Percentiles rank a stretch among this genome's conserved stretches.
phyloP scores from a whole-genome alignment of 2,113 vertebrate species.

The Cheirogaleus medius region DNA sequence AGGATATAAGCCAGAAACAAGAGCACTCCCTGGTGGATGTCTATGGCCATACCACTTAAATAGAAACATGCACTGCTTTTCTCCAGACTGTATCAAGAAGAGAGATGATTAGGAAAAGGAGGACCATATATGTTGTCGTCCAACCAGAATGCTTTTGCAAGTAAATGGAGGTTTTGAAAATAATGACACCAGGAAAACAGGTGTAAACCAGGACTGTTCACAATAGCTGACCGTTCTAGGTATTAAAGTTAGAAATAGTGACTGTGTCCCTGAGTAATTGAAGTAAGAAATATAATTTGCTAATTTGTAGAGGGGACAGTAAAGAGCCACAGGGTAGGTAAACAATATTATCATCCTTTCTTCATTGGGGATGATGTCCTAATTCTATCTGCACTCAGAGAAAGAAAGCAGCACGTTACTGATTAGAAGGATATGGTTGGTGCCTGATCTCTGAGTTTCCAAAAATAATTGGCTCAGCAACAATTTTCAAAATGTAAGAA shows the following conservation, averaged over 20 bases:
- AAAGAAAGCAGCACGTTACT: not conserved
- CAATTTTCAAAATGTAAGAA: conserved; percentile 34
- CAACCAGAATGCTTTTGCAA: not conserved
- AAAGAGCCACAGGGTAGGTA: not conserved
- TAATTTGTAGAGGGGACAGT: not conserved
- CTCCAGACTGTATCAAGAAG: not conserved
- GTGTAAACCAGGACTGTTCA: not conserved
- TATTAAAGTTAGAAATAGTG: not conserved
- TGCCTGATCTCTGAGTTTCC: not conserved
- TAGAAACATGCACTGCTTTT: not conserved
- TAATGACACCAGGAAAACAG: not conserved
- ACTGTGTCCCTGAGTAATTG: not conserved
- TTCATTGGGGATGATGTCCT: not conserved
- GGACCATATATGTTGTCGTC: not conserved
- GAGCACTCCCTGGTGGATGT: conserved; percentile 58
- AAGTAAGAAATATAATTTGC: not conserved
- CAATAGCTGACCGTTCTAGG: not conserved
- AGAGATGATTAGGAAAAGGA: not conserved
- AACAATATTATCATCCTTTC: not conserved
- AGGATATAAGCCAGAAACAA: conserved; percentile 42
- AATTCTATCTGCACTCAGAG: not conserved
- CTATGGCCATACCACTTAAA: not conserved
- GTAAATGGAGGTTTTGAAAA: not conserved
- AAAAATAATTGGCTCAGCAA: conserved; percentile 23
- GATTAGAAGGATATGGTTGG: not conserved